Conservation (phyloP, 2,888 invertebrate species). For the Podotricha telesiphe region DNA sequence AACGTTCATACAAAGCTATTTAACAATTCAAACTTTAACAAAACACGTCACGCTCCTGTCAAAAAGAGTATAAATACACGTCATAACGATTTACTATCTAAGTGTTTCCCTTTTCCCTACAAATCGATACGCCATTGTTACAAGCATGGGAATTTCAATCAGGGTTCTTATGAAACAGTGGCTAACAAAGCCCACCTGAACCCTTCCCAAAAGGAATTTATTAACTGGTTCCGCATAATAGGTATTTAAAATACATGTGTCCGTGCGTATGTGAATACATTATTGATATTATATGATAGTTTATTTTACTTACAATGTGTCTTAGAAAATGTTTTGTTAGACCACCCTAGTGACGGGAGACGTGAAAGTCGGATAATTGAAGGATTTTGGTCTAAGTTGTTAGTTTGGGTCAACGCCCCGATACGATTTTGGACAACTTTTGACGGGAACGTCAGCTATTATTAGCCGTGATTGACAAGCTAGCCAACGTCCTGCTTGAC, state of each 20-base stretch:
- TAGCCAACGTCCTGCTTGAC: conserved; percentile 33
- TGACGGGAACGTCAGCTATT: conserved; percentile 77
- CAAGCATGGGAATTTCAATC: conserved; percentile 78
- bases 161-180: conserved; percentile 53
- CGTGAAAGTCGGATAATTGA: conserved; percentile 48
- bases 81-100: conserved; percentile 70
- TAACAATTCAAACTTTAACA: conserved; percentile 59
- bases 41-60: conserved; percentile 71
- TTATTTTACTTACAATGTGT: conserved; percentile 74
- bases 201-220: conserved; percentile 59
- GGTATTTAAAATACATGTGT: conserved; percentile 83
- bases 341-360: conserved; percentile 54
- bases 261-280: conserved; percentile 73
- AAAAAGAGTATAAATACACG: conserved; percentile 70
- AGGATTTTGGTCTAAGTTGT: conserved; percentile 80
- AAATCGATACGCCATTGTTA: conserved; percentile 72
- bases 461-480: conserved; percentile 73
- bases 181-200: conserved; percentile 59
- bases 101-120: conserved; percentile 68
- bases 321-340: conserved; percentile 57
- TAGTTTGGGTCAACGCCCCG: conserved; percentile 80
- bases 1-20: conserved; percentile 46
- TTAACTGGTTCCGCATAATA: conserved; percentile 81
- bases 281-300: conserved; percentile 84
- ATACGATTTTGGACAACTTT: conserved; percentile 82